Evolutionary conservation across 1,140 invertebrate genomes (phyloP), one percentile per base, ranked within the genome.

Genomic region (Monomorium pharaonis): DNA sequence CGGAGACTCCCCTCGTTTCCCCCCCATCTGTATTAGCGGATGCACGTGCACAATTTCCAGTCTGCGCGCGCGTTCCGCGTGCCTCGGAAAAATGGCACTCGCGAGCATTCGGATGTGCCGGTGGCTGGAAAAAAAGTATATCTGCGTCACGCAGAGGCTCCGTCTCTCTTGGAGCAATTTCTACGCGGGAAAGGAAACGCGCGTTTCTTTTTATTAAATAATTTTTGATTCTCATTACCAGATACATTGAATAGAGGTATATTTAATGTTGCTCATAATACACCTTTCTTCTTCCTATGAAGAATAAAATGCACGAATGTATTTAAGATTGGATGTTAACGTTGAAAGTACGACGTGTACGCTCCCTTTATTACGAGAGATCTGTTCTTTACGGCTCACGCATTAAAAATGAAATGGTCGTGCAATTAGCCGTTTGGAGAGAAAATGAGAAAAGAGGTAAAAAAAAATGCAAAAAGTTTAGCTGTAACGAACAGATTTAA

Each of bases 81-180:
- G 27, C 16, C 27, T 24, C 10, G 27, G 14, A 24, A 27, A 58
- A 33, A 62, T 18, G 9, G 16, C 33, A 33, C 33, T 62, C 27
- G 27, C 6, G 12, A 56, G 21, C 14, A 89, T 89, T 89, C 84
- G 65, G 78, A 89, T 86, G 70, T 54, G 21, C 16, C 44, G n/a
- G 12, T 21, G 18, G 2, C 30, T 56, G 21, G n/a, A 7, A 27
- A 67, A 78, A 51, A 62, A 33, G 16, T 18, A 51, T 51, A 6
- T 37, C 4, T 10, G 62, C n/a, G n/a, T n/a, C n/a, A n/a, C 14
- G 47, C 12, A 14, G 16, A 27, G 24, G 56, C 0, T 37, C 27
- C 27, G n/a, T 30, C 16, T 63, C 16, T 24, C 54, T 9, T 24
- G 42, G 67, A 16, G 44, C 12, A 70, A 49, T 70, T 70, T n/a